Evolutionary conservation across 2,888 invertebrate species (phyloP).

Genomic region (Campoletis raptor): DNA sequence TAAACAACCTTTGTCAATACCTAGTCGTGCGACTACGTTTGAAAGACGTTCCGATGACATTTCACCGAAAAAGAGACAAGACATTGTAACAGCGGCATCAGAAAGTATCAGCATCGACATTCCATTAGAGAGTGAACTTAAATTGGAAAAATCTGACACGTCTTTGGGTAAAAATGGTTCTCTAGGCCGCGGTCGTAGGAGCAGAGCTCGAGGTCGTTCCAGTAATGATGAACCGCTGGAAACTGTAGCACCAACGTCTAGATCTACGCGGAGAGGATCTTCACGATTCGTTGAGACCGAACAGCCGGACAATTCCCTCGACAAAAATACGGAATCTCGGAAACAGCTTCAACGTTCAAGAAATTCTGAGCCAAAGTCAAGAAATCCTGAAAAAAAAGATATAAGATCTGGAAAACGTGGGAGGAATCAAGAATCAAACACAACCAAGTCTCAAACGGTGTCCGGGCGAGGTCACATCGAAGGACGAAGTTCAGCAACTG

Average conservation of each 20-base stretch:
- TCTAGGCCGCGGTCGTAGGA: conserved; percentile 20
- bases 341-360: conserved; percentile 9
- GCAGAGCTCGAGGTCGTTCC: conserved; percentile 49
- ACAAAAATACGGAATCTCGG: conserved; percentile 30
- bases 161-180: conserved; percentile 34
- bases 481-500: conserved; percentile 3
- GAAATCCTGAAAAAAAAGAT: conserved; percentile 21
- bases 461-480: neutral
- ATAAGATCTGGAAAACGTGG: conserved; percentile 39
- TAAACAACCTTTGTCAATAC: neutral
- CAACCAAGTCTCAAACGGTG: neutral
- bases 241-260: conserved; percentile 34
- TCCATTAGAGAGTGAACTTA: conserved; percentile 67
- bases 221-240: conserved; percentile 42
- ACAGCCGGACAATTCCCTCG: conserved; percentile 20
- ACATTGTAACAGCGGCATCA: conserved; percentile 71
- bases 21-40: neutral
- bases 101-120: conserved; percentile 77
- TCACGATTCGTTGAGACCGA: conserved; percentile 62
- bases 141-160: neutral
- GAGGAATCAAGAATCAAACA: conserved; percentile 28
- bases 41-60: conserved; percentile 61
- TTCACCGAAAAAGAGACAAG: conserved; percentile 60
- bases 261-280: conserved; percentile 69
- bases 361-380: conserved; percentile 16